Evolutionary conservation across 2,113 vertebrate species (phyloP), one percentile per base, ranked within the genome.

Genomic region (Tamias sibiricus): DNA sequence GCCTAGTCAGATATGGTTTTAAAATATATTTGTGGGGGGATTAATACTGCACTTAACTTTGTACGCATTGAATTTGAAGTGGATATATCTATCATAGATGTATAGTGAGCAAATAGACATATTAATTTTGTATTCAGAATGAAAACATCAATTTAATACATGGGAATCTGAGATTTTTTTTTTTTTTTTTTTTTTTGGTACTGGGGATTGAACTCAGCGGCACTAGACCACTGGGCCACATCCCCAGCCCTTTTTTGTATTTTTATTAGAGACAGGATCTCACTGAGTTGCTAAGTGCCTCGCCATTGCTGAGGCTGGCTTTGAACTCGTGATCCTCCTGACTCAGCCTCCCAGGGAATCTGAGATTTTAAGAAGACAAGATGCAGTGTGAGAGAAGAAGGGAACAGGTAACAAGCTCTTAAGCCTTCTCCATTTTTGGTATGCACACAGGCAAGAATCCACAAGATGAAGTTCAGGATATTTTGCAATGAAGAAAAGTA

Each of bases 21-120:
- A 82, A 44, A 74, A 64, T 40, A 66, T 9, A 11, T 82, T 85
- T 80, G 4, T 80, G 62, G 32, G 0, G 6, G 8, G 20, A 66
- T 49, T 88, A 68, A 71, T 76, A 66, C 66, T 64, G 6, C 6
- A 44, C 57, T 91, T 75, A 49, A 49, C 81, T 96, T 92, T 96
- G 4, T 1, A 44, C 14, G 66, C 59, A 30, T 37, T 96, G 32
- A 84, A 4, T 59, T 59, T 89, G 83, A 95, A 80, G 57, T 80
- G 57, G 52, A 85, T 16, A 57, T 88, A 57, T 62, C 12, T 90
- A 84, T 40, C 17, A 44, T 8, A 77, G 35, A 54, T 64, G 12
- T 54, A 24, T n/a, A 87, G 19, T 52, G 30, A 95, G 6, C 19
- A 91, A 87, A 69, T 40, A 77, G 30, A 28, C 35, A 54, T 44